These are phyloP conservation scores for Siniperca scherzeri DNA, from an alignment of 2,797 vertebrate genomes.

Conservation along the genomic window DNA sequence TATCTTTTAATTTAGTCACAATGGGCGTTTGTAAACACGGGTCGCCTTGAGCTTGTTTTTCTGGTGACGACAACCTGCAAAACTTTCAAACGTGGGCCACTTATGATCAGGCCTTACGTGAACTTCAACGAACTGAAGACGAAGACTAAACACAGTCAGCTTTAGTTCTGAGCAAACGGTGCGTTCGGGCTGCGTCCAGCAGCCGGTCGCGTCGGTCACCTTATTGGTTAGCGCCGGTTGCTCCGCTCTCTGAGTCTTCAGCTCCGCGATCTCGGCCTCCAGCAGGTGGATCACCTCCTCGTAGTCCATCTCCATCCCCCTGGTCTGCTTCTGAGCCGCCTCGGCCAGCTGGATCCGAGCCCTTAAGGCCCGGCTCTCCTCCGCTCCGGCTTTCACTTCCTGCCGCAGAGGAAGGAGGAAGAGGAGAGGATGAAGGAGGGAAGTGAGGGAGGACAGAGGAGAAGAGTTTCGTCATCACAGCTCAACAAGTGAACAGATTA, in stretches of 20 bases:
- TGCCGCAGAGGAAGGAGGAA: constrained; percentile 60
- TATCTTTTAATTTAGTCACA: no score
- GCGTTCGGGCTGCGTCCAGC: not conserved
- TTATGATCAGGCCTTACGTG: no score
- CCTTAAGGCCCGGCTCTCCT: constrained; percentile 88
- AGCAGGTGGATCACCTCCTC: constrained; percentile 95
- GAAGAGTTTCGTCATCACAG: not conserved
- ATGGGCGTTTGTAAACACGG: no score
- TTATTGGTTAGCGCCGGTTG: constrained; percentile 82
- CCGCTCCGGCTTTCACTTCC: constrained; percentile 90
- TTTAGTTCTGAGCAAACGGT: no score
- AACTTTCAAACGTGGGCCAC: no score
- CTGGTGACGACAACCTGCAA: no score
- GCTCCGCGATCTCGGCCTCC: constrained; percentile 92
- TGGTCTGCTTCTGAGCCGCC: constrained; percentile 90
- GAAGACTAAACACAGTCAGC: no score
- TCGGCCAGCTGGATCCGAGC: constrained; percentile 91
- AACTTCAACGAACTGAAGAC: no score
- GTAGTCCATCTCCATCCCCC: constrained; percentile 96
- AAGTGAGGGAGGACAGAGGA: not conserved
- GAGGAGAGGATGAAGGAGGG: not conserved
- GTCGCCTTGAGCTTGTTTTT: no score
- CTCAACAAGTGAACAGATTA: not conserved
- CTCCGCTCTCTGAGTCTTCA: constrained; percentile 91
- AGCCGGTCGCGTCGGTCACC: constrained; percentile 75